Evolutionary conservation across 1,140 invertebrate genomes (phyloP).

Genomic region (Cyphomyrmex costatus): DNA sequence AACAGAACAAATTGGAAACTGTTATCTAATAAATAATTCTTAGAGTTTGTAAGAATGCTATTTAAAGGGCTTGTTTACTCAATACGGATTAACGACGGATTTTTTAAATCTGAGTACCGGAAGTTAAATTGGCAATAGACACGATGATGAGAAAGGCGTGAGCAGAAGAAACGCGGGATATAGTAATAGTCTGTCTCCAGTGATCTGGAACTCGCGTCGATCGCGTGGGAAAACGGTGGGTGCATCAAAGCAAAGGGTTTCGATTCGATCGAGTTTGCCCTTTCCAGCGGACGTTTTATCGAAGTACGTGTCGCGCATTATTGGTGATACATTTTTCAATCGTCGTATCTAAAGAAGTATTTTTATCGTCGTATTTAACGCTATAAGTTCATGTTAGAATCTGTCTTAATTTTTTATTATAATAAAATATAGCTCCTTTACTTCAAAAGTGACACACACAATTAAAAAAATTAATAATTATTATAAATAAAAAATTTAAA

Average conservation of each 20-base stretch:
- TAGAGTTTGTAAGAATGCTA: neutral
- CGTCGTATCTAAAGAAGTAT: neutral
- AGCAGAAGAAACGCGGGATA: constrained; percentile 61
- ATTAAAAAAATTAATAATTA: no score
- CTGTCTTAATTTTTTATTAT: neutral
- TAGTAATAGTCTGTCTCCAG: constrained; percentile 73
- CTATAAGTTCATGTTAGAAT: neutral
- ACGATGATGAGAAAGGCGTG: constrained; percentile 35
- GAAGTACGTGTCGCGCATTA: neutral
- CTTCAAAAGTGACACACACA: no score
- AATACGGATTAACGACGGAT: neutral
- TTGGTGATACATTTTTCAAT: neutral
- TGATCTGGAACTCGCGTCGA: constrained; percentile 74
- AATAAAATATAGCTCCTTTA: no score
- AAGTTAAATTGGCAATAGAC: constrained; percentile 56
- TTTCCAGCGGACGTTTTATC: constrained; percentile 1
- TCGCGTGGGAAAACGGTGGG: constrained; percentile 73
- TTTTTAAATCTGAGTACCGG: constrained; percentile 14
- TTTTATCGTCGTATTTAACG: neutral
- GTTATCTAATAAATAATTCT: neutral
- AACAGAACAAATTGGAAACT: neutral
- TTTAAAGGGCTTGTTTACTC: neutral
- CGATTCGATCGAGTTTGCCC: constrained; percentile 65
- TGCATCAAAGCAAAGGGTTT: constrained; percentile 66
- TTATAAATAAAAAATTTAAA: no score